A percentile compares a stretch with the other conserved stretches of the same genome.
Evolutionary conservation across 2,888 invertebrate species (phyloP).

Genomic region (Drosophila formosana): DNA sequence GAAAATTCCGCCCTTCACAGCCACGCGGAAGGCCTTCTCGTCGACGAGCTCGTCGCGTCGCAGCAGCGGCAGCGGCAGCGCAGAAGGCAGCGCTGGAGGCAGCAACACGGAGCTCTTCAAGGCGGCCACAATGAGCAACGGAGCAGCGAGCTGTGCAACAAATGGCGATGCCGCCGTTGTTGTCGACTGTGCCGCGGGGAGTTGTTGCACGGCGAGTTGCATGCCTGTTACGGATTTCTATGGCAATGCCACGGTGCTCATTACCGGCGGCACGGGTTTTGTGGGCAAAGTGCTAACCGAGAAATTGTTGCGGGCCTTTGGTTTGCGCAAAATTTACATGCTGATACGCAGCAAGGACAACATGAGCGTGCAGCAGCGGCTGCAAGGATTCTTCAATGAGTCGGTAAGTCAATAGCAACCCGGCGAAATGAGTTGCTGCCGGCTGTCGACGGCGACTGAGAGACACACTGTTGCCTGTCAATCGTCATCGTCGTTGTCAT

Average conservation of each 20-base stretch:
- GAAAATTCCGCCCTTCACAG: conserved; percentile 16
- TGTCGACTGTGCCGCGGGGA: conserved; percentile 17
- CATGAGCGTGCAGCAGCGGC: conserved; percentile 81
- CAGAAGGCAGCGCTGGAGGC: conserved; percentile 1
- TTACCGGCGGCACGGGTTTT: conserved; percentile 85
- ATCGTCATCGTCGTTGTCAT: conserved; percentile 13
- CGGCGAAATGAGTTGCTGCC: conserved; percentile 30
- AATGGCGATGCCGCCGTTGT: background rate
- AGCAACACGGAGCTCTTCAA: conserved; percentile 41
- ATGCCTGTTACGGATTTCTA: conserved; percentile 84
- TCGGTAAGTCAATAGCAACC: conserved; percentile 72
- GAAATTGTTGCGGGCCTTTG: conserved; percentile 84
- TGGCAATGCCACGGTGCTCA: conserved; percentile 83
- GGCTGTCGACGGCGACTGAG: background rate
- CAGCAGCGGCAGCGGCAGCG: conserved; percentile 51
- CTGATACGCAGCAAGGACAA: conserved; percentile 84
- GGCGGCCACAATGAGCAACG: conserved; percentile 43
- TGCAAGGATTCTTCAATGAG: conserved; percentile 83
- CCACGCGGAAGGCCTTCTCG: conserved; percentile 67
- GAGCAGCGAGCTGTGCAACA: background rate
- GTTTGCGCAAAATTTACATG: conserved; percentile 84
- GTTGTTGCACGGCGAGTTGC: conserved; percentile 31
- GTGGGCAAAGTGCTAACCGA: conserved; percentile 85
- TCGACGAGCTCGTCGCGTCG: conserved; percentile 66
- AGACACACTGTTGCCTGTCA: conserved; percentile 20